Evolutionary conservation across 1,140 invertebrate genomes (phyloP), one percentile per base, ranked within the genome.

Genomic region (Sminthurinus signatus): DNA sequence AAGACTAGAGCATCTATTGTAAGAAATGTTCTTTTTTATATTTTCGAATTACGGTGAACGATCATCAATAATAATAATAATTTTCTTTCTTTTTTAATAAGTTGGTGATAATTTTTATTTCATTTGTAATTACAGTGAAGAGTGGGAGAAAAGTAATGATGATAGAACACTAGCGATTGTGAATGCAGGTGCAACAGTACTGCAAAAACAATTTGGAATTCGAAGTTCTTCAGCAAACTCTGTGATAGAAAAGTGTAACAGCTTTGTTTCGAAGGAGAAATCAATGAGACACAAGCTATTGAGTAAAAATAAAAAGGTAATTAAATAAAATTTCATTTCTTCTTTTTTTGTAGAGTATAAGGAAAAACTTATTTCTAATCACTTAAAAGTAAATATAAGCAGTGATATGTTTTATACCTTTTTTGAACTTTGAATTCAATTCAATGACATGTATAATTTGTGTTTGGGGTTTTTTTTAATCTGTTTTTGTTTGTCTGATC

Each of bases 261-360:
- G 84, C 64, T 89, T 88, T 78, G 86, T 93, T 27, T 88, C 86
- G 66, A 89, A 90, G 77, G 89, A 93, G 73, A 89, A 90, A 75
- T 86, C 86, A 25, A 81, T 88, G 52, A 85, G 86, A 73, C 81
- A 83, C 5, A 85, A 89, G 54, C 75, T 73, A 32, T 87, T 86
- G 62, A 84, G 83, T 59, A 84, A 84, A 74, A 83, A 82, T 60
- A 82, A 86, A 78, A 89, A 92, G 83, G 80, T 81, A 73, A 69
- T 60, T 12, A 54, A 12, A 25, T 48, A 10, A 48, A n/a, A 48
- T 48, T n/a, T 4, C 17, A 25, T 19, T 48, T n/a, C 39, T 42
- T 42, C n/a, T 42, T 42, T n/a, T 42, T 10, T n/a, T 12, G 39
- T 42, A 10, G 10, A n/a, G 39, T 42, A n/a, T 42, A 42, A n/a